Evolutionary conservation across 2,113 vertebrate species (phyloP).

Genomic region (Eulemur rufifrons): DNA sequence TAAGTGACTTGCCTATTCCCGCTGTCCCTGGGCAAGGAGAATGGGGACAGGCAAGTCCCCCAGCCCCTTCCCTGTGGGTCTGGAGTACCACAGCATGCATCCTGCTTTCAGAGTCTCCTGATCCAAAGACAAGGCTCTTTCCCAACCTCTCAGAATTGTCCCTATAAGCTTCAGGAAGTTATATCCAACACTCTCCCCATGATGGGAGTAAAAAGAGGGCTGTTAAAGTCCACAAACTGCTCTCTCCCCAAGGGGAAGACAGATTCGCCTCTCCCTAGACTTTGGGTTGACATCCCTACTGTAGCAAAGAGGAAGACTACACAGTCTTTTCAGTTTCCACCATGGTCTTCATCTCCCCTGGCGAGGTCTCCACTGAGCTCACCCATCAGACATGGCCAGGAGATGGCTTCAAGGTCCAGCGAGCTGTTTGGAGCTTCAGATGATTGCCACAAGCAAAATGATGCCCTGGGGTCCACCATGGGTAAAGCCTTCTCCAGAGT

Average conservation of each 20-base stretch:
- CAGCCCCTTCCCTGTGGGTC: neutral
- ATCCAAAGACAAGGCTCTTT: neutral
- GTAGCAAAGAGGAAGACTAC: neutral
- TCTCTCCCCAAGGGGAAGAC: neutral
- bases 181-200: neutral
- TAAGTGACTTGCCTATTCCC: neutral
- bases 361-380: neutral
- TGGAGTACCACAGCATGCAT: neutral
- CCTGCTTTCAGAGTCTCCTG: neutral
- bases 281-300: neutral
- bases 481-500: neutral
- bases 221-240: neutral
- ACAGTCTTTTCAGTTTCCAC: neutral
- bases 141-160: neutral
- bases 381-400: neutral
- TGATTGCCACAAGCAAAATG: neutral
- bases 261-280: neutral
- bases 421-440: neutral
- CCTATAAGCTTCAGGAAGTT: neutral
- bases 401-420: no score
- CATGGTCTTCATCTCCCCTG: neutral
- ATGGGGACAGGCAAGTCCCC: neutral
- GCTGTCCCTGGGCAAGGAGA: neutral
- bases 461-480: rapidly evolving
- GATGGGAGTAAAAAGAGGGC: neutral